Evolutionary conservation across 2,888 invertebrate species (phyloP).

Genomic region (Periphyllus acericola): DNA sequence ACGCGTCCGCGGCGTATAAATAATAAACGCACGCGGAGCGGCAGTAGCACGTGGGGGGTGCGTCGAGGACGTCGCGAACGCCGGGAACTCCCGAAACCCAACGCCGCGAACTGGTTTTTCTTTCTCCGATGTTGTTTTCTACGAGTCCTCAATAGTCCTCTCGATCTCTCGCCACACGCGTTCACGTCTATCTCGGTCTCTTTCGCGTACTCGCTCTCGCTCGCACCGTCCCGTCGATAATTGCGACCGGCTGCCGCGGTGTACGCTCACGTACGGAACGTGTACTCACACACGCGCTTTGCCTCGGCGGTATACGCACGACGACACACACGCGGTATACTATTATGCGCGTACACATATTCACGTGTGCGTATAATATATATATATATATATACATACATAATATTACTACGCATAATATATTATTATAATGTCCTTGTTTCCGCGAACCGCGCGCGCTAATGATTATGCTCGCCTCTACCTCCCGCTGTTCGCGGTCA

Average conservation of each 20-base stretch:
- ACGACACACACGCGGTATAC: neutral
- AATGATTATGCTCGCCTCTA: constrained; percentile 41
- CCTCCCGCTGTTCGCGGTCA: neutral
- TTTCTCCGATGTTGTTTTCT: neutral
- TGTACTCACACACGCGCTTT: too few species aligned
- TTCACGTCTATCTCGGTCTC: too few species aligned
- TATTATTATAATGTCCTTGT: constrained; percentile 58
- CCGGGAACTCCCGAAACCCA: constrained; percentile 33
- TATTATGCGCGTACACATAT: neutral
- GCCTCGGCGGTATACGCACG: neutral
- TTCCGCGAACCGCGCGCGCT: constrained; percentile 52
- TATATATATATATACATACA: neutral
- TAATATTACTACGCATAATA: constrained; percentile 47
- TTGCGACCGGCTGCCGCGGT: constrained; percentile 40
- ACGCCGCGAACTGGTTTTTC: constrained; percentile 47
- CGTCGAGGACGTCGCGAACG: neutral
- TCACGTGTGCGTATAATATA: neutral
- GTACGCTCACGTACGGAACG: neutral
- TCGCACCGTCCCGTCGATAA: constrained; percentile 33
- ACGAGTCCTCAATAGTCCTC: too few species aligned
- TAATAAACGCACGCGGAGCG: constrained; percentile 19
- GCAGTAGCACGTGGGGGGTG: neutral
- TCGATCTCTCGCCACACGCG: too few species aligned
- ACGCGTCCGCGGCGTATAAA: constrained; percentile 25
- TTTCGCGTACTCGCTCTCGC: neutral